Evolutionary conservation across 1,140 invertebrate genomes (phyloP).

Genomic region (Myzus persicae): DNA sequence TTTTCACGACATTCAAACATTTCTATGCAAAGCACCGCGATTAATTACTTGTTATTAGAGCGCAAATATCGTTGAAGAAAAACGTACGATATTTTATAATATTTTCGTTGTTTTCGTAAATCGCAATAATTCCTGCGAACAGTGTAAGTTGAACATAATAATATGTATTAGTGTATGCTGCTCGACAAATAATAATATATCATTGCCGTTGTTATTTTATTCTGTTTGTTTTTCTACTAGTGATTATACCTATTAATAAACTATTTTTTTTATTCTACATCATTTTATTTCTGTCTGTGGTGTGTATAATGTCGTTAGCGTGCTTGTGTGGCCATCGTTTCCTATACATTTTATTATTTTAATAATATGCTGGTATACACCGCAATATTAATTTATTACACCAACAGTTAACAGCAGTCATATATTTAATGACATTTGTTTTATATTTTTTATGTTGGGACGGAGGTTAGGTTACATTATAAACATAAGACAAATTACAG

Average conservation of each 20-base stretch:
- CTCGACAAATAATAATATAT: neutral
- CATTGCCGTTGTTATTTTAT: constrained; percentile 9
- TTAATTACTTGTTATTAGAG: neutral
- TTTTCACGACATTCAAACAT: too few species aligned
- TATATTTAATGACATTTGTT: constrained; percentile 1
- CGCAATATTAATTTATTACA: neutral
- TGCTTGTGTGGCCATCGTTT: neutral
- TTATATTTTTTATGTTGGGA: neutral
- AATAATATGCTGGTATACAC: neutral
- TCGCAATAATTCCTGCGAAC: neutral
- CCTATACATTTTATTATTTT: constrained; percentile 17
- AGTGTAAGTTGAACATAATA: neutral
- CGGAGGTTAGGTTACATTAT: neutral
- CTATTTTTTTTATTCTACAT: neutral
- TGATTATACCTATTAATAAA: constrained; percentile 28
- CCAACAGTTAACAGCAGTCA: neutral
- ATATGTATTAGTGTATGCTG: constrained; percentile 1
- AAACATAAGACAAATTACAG: neutral
- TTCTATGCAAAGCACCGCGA: neutral
- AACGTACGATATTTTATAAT: neutral
- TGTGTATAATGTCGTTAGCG: neutral
- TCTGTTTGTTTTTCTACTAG: neutral
- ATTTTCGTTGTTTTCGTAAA: neutral
- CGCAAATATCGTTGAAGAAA: neutral
- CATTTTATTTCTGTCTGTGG: neutral